Conservation (phyloP, 2,797 vertebrate genomes). For the Micromesistius poutassou region DNA sequence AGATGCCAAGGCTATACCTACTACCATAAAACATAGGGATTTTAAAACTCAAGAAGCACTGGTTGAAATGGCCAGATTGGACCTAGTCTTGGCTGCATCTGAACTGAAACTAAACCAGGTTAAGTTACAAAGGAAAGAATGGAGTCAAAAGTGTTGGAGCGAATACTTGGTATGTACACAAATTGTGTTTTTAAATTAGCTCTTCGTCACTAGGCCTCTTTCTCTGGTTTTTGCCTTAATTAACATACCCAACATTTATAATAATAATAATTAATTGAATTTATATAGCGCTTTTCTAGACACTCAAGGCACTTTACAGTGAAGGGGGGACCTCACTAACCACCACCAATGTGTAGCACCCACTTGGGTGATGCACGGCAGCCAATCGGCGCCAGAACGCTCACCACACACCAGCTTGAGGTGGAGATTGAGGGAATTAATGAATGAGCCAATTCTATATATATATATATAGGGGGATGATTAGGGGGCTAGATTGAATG, state of each 20-base stretch:
- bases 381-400: no score
- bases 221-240: not conserved
- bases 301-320: no score
- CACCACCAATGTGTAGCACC: no score
- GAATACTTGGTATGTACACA: slow-evolving; percentile 76
- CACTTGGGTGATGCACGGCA: no score
- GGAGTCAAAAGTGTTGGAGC: slow-evolving; percentile 77
- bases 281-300: no score
- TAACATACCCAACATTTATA: not conserved
- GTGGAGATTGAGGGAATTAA: no score
- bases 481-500: no score
- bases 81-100: slow-evolving; percentile 75
- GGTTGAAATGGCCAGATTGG: slow-evolving; percentile 81
- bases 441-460: no score
- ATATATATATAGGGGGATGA: no score
- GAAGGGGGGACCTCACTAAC: no score
- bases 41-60: slow-evolving; percentile 73
- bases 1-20: slow-evolving; percentile 13
- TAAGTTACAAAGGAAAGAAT: slow-evolving; percentile 75
- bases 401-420: no score
- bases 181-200: not conserved
- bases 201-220: not conserved
- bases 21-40: slow-evolving; percentile 58
- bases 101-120: slow-evolving; percentile 72
- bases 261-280: no score